Conservation (phyloP, 2,113 vertebrate genomes). For the Rhea pennata region DNA sequence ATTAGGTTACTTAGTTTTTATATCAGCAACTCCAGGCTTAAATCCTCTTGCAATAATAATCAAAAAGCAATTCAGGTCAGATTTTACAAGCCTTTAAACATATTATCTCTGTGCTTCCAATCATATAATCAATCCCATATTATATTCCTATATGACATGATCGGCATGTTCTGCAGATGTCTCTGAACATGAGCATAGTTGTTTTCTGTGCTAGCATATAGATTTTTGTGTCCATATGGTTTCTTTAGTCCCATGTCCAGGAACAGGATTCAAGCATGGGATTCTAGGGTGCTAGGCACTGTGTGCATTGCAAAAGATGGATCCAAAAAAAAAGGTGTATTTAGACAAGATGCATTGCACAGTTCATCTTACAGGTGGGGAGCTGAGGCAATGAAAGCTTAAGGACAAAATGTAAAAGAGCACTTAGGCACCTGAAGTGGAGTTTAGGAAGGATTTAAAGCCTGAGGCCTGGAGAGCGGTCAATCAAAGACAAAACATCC, state of each 20-base stretch:
- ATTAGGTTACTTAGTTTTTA: constrained; percentile 41
- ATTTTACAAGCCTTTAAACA: constrained; percentile 42
- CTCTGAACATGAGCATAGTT: background rate
- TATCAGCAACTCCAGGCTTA: constrained; percentile 31
- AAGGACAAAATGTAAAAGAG: background rate
- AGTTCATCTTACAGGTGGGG: background rate
- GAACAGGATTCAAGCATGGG: background rate
- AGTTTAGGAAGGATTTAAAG: background rate
- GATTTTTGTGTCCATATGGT: background rate
- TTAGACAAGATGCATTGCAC: background rate
- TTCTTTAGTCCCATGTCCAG: background rate
- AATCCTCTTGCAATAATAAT: constrained; percentile 6
- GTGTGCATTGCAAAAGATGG: background rate
- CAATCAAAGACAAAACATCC: rapidly evolving
- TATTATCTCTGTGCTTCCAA: constrained; percentile 25
- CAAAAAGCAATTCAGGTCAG: constrained; percentile 9
- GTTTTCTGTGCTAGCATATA: background rate
- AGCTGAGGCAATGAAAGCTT: background rate
- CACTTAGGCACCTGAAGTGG: background rate
- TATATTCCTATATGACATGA: background rate
- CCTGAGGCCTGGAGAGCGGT: background rate
- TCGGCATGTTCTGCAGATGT: constrained; percentile 23
- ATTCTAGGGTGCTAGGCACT: background rate
- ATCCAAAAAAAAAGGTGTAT: background rate
- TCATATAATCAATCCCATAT: background rate